Conservation (phyloP, 2,888 invertebrate species). For the Dendrolimus houi region DNA sequence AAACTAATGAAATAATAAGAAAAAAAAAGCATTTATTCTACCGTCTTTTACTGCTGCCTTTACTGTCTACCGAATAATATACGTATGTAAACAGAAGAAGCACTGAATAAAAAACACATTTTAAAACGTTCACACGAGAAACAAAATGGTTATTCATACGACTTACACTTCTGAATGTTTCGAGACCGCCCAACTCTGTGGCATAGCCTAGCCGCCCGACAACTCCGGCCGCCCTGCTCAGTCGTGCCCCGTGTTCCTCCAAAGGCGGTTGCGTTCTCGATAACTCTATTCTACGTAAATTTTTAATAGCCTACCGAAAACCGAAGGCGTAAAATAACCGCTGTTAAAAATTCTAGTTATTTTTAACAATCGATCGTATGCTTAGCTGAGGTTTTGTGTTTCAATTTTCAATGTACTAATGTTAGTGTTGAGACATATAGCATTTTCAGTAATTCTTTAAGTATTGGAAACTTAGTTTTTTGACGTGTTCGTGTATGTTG, state of each 20-base stretch:
- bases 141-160: neutral
- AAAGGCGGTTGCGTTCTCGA: conserved; percentile 17
- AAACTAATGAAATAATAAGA: no score
- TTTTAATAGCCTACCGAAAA: conserved; percentile 49
- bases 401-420: conserved; percentile 12
- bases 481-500: conserved; percentile 51
- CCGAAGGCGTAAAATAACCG: conserved; percentile 10
- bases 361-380: neutral
- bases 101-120: no score
- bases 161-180: neutral
- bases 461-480: conserved; percentile 50
- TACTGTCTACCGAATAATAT: no score
- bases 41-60: no score
- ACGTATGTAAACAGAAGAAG: no score
- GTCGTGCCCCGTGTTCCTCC: conserved; percentile 20
- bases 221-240: conserved; percentile 22
- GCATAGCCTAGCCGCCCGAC: conserved; percentile 12
- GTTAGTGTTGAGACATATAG: conserved; percentile 18
- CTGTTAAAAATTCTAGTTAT: neutral
- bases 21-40: no score
- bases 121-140: neutral
- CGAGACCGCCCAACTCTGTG: conserved; percentile 7
- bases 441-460: conserved; percentile 20
- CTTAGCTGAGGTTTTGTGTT: conserved; percentile 2
- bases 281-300: conserved; percentile 38